These are phyloP conservation scores for Acropternis orthonyx DNA, from an alignment of 2,797 vertebrate genomes.

Conservation along the genomic window DNA sequence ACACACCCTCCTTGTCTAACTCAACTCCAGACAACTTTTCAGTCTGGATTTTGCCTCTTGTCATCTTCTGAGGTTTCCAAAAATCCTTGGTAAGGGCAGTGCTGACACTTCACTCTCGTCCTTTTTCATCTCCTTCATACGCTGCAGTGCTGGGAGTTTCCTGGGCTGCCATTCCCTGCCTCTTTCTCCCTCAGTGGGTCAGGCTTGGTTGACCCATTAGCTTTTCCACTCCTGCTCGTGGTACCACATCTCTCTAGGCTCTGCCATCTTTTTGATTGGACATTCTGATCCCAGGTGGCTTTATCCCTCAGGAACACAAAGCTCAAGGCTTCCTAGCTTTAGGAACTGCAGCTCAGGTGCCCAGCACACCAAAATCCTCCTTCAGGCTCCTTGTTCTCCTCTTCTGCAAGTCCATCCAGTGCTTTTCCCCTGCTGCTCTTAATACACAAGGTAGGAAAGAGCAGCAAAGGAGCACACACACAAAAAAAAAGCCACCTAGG, in stretches of 20 bases:
- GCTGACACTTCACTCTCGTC: background rate
- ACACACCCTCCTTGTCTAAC: accelerated
- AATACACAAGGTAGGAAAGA: accelerated
- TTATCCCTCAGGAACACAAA: too few relatives aligned
- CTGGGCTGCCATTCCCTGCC: background rate
- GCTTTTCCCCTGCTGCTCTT: background rate
- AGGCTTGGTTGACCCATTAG: background rate
- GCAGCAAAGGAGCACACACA: background rate
- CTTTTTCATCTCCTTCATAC: background rate
- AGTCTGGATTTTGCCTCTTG: background rate
- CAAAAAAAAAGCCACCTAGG: background rate
- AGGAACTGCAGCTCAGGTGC: background rate
- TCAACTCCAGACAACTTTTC: background rate
- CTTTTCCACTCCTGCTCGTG: accelerated
- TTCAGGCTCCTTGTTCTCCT: background rate
- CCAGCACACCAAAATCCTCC: background rate
- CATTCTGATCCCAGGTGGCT: background rate
- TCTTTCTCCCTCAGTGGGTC: background rate
- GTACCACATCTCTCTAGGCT: background rate
- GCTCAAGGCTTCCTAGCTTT: background rate
- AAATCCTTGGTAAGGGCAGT: background rate
- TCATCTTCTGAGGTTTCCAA: background rate
- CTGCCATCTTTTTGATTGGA: background rate
- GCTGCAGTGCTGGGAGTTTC: too few relatives aligned
- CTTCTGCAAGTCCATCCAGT: background rate